Evolutionary conservation across 2,888 invertebrate species (phyloP).

Genomic region (Caenorhabditis sp.): DNA sequence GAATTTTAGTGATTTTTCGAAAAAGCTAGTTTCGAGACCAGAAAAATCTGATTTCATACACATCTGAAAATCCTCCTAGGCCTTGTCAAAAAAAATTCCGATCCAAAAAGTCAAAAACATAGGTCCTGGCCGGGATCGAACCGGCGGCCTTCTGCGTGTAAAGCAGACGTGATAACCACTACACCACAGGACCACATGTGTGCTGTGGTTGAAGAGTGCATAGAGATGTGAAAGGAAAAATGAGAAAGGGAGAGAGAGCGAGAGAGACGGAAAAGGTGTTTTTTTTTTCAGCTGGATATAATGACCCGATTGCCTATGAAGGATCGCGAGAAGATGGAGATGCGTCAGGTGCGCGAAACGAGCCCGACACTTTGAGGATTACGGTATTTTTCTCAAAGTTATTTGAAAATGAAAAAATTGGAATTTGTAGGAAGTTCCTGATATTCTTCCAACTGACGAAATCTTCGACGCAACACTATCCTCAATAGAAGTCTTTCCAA

Average conservation of each 20-base stretch:
- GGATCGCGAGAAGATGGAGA: not conserved
- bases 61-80: too few species aligned
- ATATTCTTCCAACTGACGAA: not conserved
- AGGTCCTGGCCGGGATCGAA: constrained; percentile 59
- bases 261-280: not conserved
- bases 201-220: not conserved
- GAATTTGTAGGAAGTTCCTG: not conserved
- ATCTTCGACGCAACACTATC: not conserved
- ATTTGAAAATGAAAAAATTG: not conserved
- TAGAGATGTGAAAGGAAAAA: not conserved
- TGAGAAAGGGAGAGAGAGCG: not conserved
- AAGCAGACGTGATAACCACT: constrained; percentile 60
- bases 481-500: not conserved
- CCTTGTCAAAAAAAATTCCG: too few species aligned
- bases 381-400: not conserved
- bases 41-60: too few species aligned
- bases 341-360: not conserved
- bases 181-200: constrained; percentile 46
- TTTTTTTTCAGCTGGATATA: not conserved
- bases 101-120: not conserved
- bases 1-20: too few species aligned
- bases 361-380: not conserved
- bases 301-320: constrained; percentile 6
- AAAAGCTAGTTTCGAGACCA: too few species aligned
- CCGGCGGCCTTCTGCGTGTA: constrained; percentile 58